phyloP scores from a whole-genome alignment of 2,797 vertebrate species.

The Eospalax fontanierii region DNA sequence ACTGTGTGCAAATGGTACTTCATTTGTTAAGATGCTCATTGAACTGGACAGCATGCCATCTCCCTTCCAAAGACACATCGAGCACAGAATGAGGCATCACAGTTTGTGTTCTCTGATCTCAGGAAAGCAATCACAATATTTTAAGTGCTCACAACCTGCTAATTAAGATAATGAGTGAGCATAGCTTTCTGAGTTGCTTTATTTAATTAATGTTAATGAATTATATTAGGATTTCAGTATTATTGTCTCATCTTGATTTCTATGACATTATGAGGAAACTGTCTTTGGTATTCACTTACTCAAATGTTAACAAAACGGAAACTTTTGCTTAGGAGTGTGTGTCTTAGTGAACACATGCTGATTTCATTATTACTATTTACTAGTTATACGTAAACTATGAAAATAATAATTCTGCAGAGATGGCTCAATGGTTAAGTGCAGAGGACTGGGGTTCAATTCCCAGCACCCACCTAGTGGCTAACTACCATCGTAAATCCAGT shows the following conservation, averaged over 20 bases:
- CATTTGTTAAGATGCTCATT: background rate
- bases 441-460: too few species aligned
- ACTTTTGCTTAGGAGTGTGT: background rate
- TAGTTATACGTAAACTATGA: background rate
- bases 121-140: background rate
- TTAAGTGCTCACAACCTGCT: background rate
- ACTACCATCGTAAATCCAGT: too few species aligned
- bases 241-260: slow-evolving; percentile 5
- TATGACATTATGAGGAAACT: background rate
- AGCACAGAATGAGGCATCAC: background rate
- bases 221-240: background rate
- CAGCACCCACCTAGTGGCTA: too few species aligned
- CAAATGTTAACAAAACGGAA: slow-evolving; percentile 27
- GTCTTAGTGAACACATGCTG: background rate
- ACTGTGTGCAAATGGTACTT: background rate
- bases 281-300: background rate
- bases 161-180: background rate
- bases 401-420: too few species aligned
- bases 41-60: background rate
- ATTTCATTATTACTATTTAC: background rate
- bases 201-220: background rate
- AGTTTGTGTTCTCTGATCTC: background rate
- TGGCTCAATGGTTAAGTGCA: too few species aligned
- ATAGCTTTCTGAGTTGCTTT: background rate
- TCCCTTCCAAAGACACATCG: background rate